Percentiles rank a stretch among this genome's conserved stretches.
Evolutionary conservation across 2,888 invertebrate genomes (phyloP).

Genomic region (Limnephilus rhombicus): DNA sequence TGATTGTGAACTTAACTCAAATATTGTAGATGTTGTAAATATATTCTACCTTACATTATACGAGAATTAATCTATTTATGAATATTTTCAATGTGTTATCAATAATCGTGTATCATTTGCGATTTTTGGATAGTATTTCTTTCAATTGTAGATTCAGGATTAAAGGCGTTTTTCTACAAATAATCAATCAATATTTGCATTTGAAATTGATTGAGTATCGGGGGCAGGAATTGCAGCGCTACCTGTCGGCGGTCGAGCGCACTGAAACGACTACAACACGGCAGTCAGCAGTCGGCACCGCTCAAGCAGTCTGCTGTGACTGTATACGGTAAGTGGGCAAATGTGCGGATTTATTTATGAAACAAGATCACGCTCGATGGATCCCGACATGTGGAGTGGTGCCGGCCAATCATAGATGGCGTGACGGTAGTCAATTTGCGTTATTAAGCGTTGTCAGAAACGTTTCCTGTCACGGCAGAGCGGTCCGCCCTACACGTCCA

Average conservation of each 20-base stretch:
- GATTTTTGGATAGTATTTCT: neutral
- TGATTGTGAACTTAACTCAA: neutral
- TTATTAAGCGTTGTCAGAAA: slow-evolving; percentile 65
- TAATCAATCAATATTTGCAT: neutral
- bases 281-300: slow-evolving; percentile 7
- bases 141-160: neutral
- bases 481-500: slow-evolving; percentile 17
- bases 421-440: slow-evolving; percentile 65
- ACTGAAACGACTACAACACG: slow-evolving; percentile 21
- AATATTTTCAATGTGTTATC: neutral
- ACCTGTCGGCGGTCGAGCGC: slow-evolving; percentile 51
- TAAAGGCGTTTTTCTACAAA: neutral
- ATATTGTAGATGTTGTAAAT: too few species aligned
- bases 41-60: too few species aligned
- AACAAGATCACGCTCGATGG: slow-evolving; percentile 62
- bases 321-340: slow-evolving; percentile 39
- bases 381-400: slow-evolving; percentile 48
- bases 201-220: neutral
- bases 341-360: slow-evolving; percentile 63
- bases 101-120: neutral
- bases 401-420: slow-evolving; percentile 61
- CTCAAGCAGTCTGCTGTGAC: neutral
- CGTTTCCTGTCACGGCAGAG: slow-evolving; percentile 65
- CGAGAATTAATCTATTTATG: too few species aligned
- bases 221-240: slow-evolving; percentile 13